A percentile compares a stretch with the other conserved stretches of the same genome.
These are phyloP conservation scores for Balaeniceps rex DNA, from an alignment of 2,113 vertebrate species.

Conservation along the genomic window DNA sequence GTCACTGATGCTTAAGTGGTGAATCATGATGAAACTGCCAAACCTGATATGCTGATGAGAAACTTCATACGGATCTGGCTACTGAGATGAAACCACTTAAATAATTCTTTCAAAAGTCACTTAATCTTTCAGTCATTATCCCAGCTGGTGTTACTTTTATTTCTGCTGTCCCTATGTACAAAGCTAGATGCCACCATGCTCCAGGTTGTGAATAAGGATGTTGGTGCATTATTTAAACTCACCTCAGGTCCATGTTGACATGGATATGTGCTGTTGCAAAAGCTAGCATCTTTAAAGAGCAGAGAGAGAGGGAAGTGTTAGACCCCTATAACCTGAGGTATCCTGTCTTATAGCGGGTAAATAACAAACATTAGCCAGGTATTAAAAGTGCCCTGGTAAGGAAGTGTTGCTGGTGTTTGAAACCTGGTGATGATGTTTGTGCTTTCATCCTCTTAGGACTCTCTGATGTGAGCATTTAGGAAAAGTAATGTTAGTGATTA, in stretches of 20 bases:
- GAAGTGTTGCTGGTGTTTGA: neutral
- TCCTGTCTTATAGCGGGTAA: neutral
- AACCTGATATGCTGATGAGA: constrained; percentile 53
- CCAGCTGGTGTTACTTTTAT: neutral
- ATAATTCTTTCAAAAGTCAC: neutral
- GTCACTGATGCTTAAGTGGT: neutral
- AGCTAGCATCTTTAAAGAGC: neutral
- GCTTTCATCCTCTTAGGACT: neutral
- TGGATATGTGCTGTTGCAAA: neutral
- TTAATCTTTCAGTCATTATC: neutral
- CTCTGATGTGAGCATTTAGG: neutral
- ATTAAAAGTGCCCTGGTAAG: neutral
- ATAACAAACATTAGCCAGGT: neutral
- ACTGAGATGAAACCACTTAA: constrained; percentile 32
- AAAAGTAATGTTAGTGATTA: neutral
- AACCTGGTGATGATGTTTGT: neutral
- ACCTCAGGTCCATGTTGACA: rapidly evolving
- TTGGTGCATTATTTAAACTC: neutral
- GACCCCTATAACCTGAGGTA: neutral
- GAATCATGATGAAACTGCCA: constrained; percentile 26
- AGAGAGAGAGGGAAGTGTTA: neutral
- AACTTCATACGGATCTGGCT: constrained; percentile 51
- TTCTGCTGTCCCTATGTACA: neutral
- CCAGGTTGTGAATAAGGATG: neutral
- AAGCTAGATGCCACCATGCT: neutral